These are phyloP conservation scores for Dicroscelio sp. DNA, from an alignment of 2,888 invertebrate genomes.

Conservation along the genomic window DNA sequence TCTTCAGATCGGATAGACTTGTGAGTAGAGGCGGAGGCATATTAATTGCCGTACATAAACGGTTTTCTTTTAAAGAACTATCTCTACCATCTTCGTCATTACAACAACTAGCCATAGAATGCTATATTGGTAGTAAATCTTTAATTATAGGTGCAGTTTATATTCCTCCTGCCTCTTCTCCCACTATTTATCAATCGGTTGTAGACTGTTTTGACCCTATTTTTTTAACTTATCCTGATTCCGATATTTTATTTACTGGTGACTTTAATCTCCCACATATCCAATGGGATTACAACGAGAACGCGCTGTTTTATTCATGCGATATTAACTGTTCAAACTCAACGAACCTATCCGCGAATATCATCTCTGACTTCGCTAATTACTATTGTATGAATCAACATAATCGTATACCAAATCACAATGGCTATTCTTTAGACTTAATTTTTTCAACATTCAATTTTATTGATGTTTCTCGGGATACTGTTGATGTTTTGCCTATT, in stretches of 20 bases:
- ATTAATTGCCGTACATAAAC: neutral
- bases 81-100: neutral
- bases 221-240: neutral
- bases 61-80: neutral
- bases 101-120: neutral
- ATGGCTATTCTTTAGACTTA: neutral
- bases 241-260: neutral
- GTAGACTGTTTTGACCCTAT: neutral
- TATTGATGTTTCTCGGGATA: neutral
- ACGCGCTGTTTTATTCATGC: no score
- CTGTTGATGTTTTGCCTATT: neutral
- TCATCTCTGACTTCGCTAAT: neutral
- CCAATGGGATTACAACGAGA: neutral
- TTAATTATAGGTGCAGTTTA: neutral
- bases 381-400: neutral
- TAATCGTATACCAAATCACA: neutral
- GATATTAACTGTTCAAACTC: neutral
- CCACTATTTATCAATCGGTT: neutral
- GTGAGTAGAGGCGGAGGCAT: neutral
- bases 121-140: neutral
- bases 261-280: constrained; percentile 1
- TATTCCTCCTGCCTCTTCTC: neutral
- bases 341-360: neutral
- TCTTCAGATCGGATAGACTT: neutral
- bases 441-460: neutral